phyloP scores from a whole-genome alignment of 2,888 invertebrate genomes.

The Aricia artaxerxes region DNA sequence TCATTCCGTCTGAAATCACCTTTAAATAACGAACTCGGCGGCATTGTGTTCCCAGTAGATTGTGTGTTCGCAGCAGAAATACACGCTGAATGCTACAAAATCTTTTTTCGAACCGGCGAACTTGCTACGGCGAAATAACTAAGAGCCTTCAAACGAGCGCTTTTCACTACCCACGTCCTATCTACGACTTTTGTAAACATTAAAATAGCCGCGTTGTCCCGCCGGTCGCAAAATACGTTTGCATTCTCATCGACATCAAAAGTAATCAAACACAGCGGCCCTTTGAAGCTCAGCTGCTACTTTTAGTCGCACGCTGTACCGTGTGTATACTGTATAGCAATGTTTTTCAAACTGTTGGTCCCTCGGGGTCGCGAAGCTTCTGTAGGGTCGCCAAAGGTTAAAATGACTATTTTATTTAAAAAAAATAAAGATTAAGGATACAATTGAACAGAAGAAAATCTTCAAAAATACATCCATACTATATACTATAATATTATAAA shows the following conservation, averaged over 20 bases:
- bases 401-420: too few species aligned
- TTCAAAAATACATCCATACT: too few species aligned
- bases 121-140: conserved; percentile 25
- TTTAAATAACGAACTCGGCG: conserved; percentile 26
- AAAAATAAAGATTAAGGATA: too few species aligned
- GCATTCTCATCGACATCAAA: conserved; percentile 11
- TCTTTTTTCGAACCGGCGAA: conserved; percentile 15
- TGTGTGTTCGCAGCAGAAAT: conserved; percentile 21
- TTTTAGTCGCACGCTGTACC: background rate
- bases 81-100: conserved; percentile 21
- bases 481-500: too few species aligned
- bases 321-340: background rate
- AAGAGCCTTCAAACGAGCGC: conserved; percentile 22
- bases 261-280: conserved; percentile 7
- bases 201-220: conserved; percentile 5
- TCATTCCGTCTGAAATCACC: conserved; percentile 3
- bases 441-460: too few species aligned
- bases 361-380: too few species aligned
- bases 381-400: too few species aligned
- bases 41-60: conserved; percentile 26
- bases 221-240: conserved; percentile 15
- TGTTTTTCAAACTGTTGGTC: too few species aligned
- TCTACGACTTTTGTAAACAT: conserved; percentile 12
- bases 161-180: conserved; percentile 1
- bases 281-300: conserved; percentile 13